These are phyloP conservation scores for Semaprochilodus insignis DNA, from an alignment of 2,797 vertebrate genomes.

Conservation along the genomic window DNA sequence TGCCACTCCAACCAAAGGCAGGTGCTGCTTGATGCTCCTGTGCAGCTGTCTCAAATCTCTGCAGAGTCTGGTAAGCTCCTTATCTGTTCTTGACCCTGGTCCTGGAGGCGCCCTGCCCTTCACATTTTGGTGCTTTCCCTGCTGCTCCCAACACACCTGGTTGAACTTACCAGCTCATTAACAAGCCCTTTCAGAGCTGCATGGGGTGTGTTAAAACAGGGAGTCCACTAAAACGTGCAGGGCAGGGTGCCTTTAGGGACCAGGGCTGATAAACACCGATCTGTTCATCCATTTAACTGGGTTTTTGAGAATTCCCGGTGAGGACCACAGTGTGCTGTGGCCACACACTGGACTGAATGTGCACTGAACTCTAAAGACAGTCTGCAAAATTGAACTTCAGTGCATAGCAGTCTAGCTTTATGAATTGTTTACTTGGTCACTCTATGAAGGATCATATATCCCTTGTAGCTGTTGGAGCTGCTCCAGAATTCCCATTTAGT, in stretches of 20 bases:
- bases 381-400: not conserved
- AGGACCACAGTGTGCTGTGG: not conserved
- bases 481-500: not conserved
- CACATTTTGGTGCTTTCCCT: no score
- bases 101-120: no score
- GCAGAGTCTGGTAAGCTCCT: conserved; percentile 79
- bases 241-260: no score
- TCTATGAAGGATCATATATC: not conserved
- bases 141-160: no score
- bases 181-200: no score
- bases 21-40: conserved; percentile 88
- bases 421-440: not conserved
- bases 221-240: no score
- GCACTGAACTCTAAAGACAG: not conserved
- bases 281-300: not conserved
- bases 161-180: no score
- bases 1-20: conserved; percentile 71
- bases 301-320: not conserved
- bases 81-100: not conserved
- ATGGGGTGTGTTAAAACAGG: no score
- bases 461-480: not conserved
- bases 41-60: conserved; percentile 88
- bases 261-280: no score
- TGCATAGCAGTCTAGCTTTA: not conserved
- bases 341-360: not conserved